Conservation (phyloP, 2,888 invertebrate genomes). For the Melieria crassipennis region DNA sequence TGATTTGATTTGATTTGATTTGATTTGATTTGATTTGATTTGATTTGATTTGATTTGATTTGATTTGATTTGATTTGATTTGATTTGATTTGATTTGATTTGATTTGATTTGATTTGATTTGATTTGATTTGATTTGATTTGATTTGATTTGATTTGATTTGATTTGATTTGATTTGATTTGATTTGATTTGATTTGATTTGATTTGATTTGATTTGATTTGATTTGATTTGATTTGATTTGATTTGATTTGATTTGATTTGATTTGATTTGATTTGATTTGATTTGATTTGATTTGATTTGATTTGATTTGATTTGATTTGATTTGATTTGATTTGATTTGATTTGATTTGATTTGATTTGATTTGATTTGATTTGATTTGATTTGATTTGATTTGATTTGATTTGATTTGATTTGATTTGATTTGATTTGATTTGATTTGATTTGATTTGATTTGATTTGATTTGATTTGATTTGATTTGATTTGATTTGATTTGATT, state of each 20-base stretch:
- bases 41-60: no score
- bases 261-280: conserved; percentile 29
- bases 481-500: conserved; percentile 30
- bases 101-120: conserved; percentile 9
- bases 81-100: conserved; percentile 16
- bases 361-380: conserved; percentile 28
- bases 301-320: no score
- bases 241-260: conserved; percentile 13
- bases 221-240: conserved; percentile 1
- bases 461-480: neutral
- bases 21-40: conserved; percentile 30
- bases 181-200: no score
- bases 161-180: no score
- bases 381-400: no score
- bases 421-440: no score
- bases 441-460: conserved; percentile 11
- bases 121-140: conserved; percentile 1
- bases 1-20: neutral
- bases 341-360: neutral
- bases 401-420: no score
- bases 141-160: conserved; percentile 27
- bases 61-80: no score
- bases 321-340: conserved; percentile 16
- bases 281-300: no score
- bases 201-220: conserved; percentile 16